Evolutionary conservation across 35 echinoderm and acorn worm species (phyloP), one percentile per base, ranked within the genome.

Genomic region (Lytechinus variegatus): DNA sequence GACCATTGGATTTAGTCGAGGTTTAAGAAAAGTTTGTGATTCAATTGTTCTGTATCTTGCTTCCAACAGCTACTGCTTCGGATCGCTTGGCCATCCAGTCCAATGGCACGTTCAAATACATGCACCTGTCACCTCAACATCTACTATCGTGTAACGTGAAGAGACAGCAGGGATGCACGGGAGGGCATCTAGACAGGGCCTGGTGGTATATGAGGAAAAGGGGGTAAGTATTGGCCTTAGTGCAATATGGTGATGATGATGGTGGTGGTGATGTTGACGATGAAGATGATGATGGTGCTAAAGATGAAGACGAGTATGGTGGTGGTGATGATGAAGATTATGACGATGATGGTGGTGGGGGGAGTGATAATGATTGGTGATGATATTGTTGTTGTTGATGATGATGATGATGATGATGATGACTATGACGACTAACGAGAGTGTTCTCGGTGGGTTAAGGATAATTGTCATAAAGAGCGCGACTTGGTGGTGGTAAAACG

Each of bases 21-120:
- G n/a, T n/a, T n/a, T n/a, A n/a, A n/a, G n/a, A n/a, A n/a, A n/a
- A n/a, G n/a, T n/a, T n/a, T n/a, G n/a, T n/a, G 8, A 3, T 10
- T 60, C 9, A 16, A 60, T 12, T 12, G 57, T 9, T 10, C 8
- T 10, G 57, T 96, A 13, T 60, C 9, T 61, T 33, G 55, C 87
- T 44, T 90, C 58, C 92, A 28, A 94, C 56, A 99, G 98, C 95
- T 52, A 96, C 97, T 29, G 98, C 98, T 29, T 99, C 98, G 27
- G 98, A 99, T 79, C 95, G 98, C 27, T 91, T 98, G 54, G 53
- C 98, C 9, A 99, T 99, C 51, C 98, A 99, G 61, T 99, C 98
- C 14, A 97, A 95, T 53, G 98, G 98, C 28, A 95, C 87, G 1
- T 97, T 99, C 96, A 97, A 94, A 44, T 44, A 44, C 29, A 95